Base-by-base conservation (phyloP, 2,888 invertebrate genomes). In the Parelbella ahira region DNA sequence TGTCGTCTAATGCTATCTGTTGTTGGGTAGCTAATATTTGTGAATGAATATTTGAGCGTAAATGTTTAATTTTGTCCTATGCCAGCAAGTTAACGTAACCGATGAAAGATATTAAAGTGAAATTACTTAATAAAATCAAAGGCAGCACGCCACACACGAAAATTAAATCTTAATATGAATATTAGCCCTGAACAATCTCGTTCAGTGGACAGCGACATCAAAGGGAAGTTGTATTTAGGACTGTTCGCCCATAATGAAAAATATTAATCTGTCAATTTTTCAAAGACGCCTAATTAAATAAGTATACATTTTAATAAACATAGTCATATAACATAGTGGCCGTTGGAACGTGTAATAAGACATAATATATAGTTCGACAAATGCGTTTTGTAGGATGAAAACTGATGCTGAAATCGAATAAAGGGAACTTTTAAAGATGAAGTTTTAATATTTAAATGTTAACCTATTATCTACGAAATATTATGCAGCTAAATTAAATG, bases 171-270 rank as follows among this genome's bases (percentile, higher is more conserved):
- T 42, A 34, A 43, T 43, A 30, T 36, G 36, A 43, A 37, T 23
- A 37, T 42, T 34, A 42, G 34, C 34, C 30, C 18, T 28, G 23
- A 28, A 34, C 23, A 28, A 42, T 20, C 33, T 21, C 28, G 42
- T 34, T 34, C 28, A 27, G 32, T 24, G 37, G 36, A 43, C 36
- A 43, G 29, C 38, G 42, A 54, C 50, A 54, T 54, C 54, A 54
- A 54, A 54, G 51, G 37, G 18, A 34, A 47, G 39, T 43, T 36
- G 36, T 45, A 25, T 38, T 39, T 47, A 45, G 48, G 47, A 38
- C 43, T 42, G 18, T 39, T 44, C 49, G 46, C 47, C 49, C 50
- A 50, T 52, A 49, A 48, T 38, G 45, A 50, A 24, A 42, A 50
- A 49, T 49, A 48, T 50, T 34, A 42, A 42, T 42, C 34, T 34